Evolutionary conservation across 1,140 invertebrate genomes (phyloP).

Genomic region (Hylaeus anthracinus): DNA sequence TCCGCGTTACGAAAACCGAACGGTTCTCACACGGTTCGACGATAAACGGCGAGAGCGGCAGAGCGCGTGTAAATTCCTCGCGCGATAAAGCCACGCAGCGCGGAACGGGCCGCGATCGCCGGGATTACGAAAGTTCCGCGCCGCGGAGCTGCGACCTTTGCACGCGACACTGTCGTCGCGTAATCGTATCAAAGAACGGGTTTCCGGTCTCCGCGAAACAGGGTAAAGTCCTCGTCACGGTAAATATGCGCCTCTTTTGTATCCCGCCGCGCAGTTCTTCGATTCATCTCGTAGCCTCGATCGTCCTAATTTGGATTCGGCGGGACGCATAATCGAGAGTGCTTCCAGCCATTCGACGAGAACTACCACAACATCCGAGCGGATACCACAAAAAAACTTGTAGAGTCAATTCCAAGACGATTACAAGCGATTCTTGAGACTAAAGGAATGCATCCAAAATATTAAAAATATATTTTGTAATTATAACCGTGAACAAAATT

Average conservation of each 20-base stretch:
- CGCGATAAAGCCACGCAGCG: conserved; percentile 4
- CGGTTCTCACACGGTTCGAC: conserved; percentile 17
- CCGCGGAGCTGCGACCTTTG: conserved; percentile 55
- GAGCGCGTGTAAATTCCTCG: conserved; percentile 20
- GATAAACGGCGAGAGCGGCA: conserved; percentile 19
- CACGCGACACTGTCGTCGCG: conserved; percentile 39
- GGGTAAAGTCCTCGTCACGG: background rate
- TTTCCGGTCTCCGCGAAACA: conserved; percentile 54
- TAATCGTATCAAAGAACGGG: conserved; percentile 50
- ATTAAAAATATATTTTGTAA: too few species aligned
- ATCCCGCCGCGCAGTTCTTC: background rate
- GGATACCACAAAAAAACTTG: too few species aligned
- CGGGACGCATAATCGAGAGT: background rate
- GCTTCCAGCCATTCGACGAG: background rate
- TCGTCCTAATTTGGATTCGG: background rate
- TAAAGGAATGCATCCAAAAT: too few species aligned
- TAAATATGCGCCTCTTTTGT: background rate
- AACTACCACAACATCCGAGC: too few species aligned
- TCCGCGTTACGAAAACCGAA: conserved; percentile 46
- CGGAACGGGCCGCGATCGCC: background rate
- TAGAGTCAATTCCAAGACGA: too few species aligned
- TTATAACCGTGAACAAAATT: too few species aligned
- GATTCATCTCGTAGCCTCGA: background rate
- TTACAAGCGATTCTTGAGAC: too few species aligned
- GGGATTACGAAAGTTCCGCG: conserved; percentile 49